These are phyloP conservation scores for Sciurus vulgaris DNA, from an alignment of 2,797 vertebrate genomes.

Conservation along the genomic window DNA sequence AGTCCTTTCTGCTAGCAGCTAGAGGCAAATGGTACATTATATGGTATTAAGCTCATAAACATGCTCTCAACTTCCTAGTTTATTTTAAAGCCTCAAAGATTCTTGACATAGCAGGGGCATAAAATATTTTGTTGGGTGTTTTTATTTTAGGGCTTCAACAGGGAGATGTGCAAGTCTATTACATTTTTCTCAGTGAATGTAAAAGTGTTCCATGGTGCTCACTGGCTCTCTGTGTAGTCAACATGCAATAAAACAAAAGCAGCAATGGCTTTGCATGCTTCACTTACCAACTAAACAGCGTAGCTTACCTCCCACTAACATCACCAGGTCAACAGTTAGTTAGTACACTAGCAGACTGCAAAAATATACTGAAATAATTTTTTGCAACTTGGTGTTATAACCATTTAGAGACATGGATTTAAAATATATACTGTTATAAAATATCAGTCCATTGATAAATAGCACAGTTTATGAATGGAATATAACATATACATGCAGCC, in stretches of 20 bases:
- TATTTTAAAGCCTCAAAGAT: slow-evolving; percentile 68
- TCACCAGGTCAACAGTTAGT: slow-evolving; percentile 14
- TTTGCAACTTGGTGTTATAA: background rate
- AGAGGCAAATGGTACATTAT: slow-evolving; percentile 52
- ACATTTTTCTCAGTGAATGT: background rate
- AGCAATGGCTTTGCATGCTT: slow-evolving; percentile 20
- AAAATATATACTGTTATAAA: slow-evolving; percentile 72
- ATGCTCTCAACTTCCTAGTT: slow-evolving; percentile 11
- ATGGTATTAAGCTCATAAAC: slow-evolving; percentile 64
- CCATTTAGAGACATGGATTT: slow-evolving; percentile 35
- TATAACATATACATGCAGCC: background rate
- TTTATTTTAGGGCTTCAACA: slow-evolving; percentile 47
- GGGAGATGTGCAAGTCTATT: background rate
- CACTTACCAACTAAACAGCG: slow-evolving; percentile 46
- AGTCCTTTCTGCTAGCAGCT: slow-evolving; percentile 1
- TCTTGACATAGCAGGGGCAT: slow-evolving; percentile 59
- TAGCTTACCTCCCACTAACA: background rate
- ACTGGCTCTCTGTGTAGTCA: slow-evolving; percentile 17
- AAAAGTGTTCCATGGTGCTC: slow-evolving; percentile 57
- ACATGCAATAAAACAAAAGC: slow-evolving; percentile 67
- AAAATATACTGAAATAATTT: background rate
- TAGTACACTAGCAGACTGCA: background rate
- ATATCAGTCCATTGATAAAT: background rate
- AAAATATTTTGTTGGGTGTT: slow-evolving; percentile 59
- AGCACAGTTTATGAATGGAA: slow-evolving; percentile 34